Conservation (phyloP, 1,140 invertebrate species). For the Bombus picipes region DNA sequence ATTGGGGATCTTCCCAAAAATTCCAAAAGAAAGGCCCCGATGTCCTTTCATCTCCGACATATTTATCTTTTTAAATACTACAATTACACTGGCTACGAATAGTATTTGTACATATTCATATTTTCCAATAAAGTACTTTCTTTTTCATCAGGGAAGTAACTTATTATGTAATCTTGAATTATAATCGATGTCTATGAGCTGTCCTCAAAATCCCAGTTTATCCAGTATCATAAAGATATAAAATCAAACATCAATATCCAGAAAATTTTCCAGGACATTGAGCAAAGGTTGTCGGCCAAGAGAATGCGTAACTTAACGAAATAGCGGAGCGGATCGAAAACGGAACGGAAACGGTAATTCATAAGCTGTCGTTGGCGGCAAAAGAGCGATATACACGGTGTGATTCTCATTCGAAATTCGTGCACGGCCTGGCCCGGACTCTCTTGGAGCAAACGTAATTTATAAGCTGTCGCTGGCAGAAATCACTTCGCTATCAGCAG, state of each 20-base stretch:
- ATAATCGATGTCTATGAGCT: too few species aligned
- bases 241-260: neutral
- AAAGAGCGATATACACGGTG: conserved; percentile 28
- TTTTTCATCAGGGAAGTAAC: too few species aligned
- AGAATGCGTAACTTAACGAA: conserved; percentile 30
- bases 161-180: too few species aligned
- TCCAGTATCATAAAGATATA: too few species aligned
- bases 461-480: conserved; percentile 59
- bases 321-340: neutral
- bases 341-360: conserved; percentile 31
- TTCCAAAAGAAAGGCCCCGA: too few species aligned
- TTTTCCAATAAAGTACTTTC: too few species aligned
- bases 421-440: neutral
- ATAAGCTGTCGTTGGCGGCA: conserved; percentile 37
- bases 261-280: neutral
- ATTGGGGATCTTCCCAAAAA: too few species aligned
- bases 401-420: conserved; percentile 42
- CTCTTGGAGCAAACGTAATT: conserved; percentile 58
- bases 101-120: too few species aligned
- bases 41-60: too few species aligned
- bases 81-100: too few species aligned
- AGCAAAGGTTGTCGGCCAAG: neutral
- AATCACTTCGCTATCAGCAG: conserved; percentile 54
- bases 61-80: too few species aligned
- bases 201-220: too few species aligned